These are phyloP conservation scores for Eugnorisma glareosa DNA, from an alignment of 2,888 invertebrate species.

Conservation along the genomic window DNA sequence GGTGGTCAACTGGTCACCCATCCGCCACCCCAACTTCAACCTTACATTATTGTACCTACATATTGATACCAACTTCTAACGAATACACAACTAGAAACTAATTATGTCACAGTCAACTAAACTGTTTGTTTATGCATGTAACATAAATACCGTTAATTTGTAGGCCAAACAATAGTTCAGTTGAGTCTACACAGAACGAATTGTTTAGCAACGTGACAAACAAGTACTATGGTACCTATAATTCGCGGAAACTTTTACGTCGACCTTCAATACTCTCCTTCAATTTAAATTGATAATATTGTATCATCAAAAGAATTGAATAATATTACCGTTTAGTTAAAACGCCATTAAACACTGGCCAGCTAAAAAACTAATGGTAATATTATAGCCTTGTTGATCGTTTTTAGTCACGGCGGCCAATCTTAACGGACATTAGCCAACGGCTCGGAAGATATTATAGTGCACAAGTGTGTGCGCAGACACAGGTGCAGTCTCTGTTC, in stretches of 20 bases:
- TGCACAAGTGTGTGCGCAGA: no score
- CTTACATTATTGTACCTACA: not conserved
- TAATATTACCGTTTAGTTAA: not conserved
- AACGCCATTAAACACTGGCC: not conserved
- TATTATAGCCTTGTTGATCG: no score
- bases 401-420: no score
- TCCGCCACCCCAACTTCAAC: not conserved
- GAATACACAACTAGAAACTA: not conserved
- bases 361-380: no score
- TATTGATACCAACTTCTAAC: not conserved
- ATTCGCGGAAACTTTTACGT: not conserved
- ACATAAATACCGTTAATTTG: constrained; percentile 6
- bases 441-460: no score
- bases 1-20: not conserved
- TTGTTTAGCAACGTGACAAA: not conserved
- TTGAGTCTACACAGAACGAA: not conserved
- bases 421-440: no score
- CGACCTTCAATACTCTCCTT: not conserved
- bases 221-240: not conserved
- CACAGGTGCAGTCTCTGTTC: no score
- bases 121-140: constrained; percentile 21
- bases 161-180: constrained; percentile 16
- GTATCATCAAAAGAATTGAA: not conserved
- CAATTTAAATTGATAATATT: not conserved
- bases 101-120: not conserved